Evolutionary conservation across 2,888 invertebrate species (phyloP).

Genomic region (Drosophila borborema): DNA sequence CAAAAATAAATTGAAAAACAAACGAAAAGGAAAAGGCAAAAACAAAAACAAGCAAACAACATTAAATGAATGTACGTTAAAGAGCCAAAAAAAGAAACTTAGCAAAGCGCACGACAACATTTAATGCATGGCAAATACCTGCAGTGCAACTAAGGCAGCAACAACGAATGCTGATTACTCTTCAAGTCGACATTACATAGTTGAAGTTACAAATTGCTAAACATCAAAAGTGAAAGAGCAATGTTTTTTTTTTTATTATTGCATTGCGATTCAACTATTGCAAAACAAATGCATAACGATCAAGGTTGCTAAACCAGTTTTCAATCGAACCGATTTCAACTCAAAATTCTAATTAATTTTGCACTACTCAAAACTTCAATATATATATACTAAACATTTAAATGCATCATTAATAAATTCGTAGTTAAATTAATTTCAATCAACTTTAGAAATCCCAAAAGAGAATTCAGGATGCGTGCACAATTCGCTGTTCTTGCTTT

Average conservation of each 20-base stretch:
- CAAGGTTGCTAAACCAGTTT: slow-evolving; percentile 1
- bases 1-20: slow-evolving; percentile 26
- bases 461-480: slow-evolving; percentile 9
- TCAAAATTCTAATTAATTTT: neutral
- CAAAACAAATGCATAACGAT: neutral
- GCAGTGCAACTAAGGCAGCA: slow-evolving; percentile 5
- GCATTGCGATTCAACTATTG: neutral
- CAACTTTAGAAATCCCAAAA: neutral
- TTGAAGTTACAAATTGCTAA: neutral
- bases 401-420: neutral
- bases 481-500: neutral
- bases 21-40: slow-evolving; percentile 14
- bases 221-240: neutral
- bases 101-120: slow-evolving; percentile 46
- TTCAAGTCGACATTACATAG: neutral
- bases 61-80: slow-evolving; percentile 28
- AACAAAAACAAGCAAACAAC: neutral
- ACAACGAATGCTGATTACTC: slow-evolving; percentile 24
- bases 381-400: neutral
- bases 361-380: neutral
- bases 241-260: neutral
- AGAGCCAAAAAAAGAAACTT: slow-evolving; percentile 32
- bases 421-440: neutral
- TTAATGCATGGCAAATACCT: slow-evolving; percentile 48
- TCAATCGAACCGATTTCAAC: neutral